Evolutionary conservation across 2,113 vertebrate species (phyloP).

Genomic region (Erpornis zantholeuca): DNA sequence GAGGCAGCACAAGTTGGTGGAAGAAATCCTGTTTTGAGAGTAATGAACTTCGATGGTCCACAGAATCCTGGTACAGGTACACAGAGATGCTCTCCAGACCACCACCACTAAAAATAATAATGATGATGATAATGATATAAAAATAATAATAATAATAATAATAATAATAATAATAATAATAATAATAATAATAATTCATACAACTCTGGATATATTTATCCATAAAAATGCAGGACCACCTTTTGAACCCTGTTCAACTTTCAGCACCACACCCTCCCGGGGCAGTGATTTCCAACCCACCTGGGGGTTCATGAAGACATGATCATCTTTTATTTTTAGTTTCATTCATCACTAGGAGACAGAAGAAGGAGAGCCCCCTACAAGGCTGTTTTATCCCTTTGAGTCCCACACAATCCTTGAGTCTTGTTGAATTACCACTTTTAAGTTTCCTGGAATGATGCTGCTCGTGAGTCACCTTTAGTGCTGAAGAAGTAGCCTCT

Average conservation of each 20-base stretch:
- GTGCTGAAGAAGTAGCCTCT: neutral
- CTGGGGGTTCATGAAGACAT: neutral
- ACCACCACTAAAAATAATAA: neutral
- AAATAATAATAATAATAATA: neutral
- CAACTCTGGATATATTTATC: neutral
- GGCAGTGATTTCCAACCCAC: neutral
- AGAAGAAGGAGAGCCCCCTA: neutral
- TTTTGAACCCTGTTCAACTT: neutral
- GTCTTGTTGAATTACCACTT: neutral
- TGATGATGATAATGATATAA: too few species aligned
- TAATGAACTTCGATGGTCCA: rapidly evolving
- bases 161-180: neutral
- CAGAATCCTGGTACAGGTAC: neutral
- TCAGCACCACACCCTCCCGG: rapidly evolving
- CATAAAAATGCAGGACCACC: neutral
- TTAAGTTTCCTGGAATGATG: neutral
- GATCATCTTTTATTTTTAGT: neutral
- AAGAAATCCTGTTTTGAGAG: neutral
- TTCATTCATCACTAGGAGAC: neutral
- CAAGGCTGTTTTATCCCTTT: constrained; percentile 3
- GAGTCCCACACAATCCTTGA: neutral
- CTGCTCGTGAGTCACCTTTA: constrained; percentile 61
- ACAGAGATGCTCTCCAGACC: neutral
- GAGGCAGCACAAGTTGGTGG: neutral
- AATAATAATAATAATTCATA: neutral